Evolutionary conservation across 2,888 invertebrate genomes (phyloP), one percentile per base, ranked within the genome.

Genomic region (Rhorus exstirpatorius): DNA sequence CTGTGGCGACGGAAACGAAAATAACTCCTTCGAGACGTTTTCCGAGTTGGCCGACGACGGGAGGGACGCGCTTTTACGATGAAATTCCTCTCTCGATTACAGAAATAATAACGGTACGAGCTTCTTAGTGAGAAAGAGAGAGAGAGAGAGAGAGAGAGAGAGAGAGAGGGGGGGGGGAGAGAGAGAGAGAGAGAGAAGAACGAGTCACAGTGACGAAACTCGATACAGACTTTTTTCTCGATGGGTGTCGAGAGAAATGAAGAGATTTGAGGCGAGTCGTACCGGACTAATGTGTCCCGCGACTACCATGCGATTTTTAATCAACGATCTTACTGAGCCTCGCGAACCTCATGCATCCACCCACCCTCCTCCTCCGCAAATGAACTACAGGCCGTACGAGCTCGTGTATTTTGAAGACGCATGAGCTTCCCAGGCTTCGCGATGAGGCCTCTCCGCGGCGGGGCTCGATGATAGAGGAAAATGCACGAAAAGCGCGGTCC

Each of bases 401-500:
- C 81, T 81, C 83, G 83, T 79, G 81, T 84, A 84, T 84, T 84
- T 84, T 84, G 68, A 82, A 68, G 68, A 81, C 61, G 67, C 35
- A 58, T 74, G 61, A 60, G 74, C n/a, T 21, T 17, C 41, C 53
- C 44, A 53, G 44, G 76, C 70, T 58, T 35, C 63, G 41, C 14
- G 49, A 12, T 53, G 41, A 71, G 63, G 68, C 70, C 58, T 65
- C 65, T 31, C n/a, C 1, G n/a, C 1, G 41, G 10, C 4, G 65
- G 17, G 65, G 49, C 49, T 46, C 17, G 17, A 65, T 31, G 55
- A 17, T 12, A 24, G 17, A 26, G 35, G 19, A 53, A 17, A 8
- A 38, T 55, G 46, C 38, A 38, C 38, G 8, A 10, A 55, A 41
- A 55, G 24, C 10, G 38, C 10, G 10, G 3, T 24, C 35, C 21